Conservation (phyloP, 35 echinoderm and acorn worm species). For the Heliocidaris erythrogramma region DNA sequence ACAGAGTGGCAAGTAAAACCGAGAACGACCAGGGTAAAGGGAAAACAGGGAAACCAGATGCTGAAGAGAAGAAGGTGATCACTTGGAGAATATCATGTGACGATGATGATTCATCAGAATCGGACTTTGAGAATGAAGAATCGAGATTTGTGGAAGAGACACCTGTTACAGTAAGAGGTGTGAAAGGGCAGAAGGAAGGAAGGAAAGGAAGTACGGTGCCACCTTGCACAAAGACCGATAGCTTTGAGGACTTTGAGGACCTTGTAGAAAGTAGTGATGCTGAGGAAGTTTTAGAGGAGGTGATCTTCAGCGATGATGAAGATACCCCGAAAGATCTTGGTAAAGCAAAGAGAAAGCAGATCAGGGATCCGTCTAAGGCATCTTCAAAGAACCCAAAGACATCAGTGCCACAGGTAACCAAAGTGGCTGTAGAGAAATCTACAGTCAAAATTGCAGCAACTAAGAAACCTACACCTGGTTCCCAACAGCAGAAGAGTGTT, state of each 20-base stretch:
- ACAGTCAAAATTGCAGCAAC: not conserved
- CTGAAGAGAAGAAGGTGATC: not conserved
- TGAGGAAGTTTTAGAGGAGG: conserved; percentile 40
- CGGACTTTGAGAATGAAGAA: not conserved
- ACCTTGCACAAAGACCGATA: not conserved
- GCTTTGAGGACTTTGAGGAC: not conserved
- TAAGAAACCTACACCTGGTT: not conserved
- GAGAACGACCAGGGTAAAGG: conserved; percentile 29
- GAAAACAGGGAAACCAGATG: conserved; percentile 19
- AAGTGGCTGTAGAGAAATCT: not conserved
- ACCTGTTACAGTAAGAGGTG: not conserved
- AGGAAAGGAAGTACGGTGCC: not conserved
- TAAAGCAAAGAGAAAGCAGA: not conserved
- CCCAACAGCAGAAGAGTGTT: conserved; percentile 31
- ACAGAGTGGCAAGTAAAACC: not conserved
- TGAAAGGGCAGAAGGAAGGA: not conserved
- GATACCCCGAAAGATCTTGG: not conserved
- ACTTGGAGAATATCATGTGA: conserved; percentile 34
- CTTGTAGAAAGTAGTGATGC: not conserved
- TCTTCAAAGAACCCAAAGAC: not conserved
- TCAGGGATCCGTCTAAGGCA: not conserved
- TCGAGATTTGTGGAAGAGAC: not conserved
- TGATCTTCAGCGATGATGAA: conserved; percentile 34
- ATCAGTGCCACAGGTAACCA: not conserved
- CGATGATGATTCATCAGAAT: conserved; percentile 26